These are phyloP conservation scores for Euplagia quadripunctaria DNA, from an alignment of 2,888 invertebrate genomes.

Conservation along the genomic window DNA sequence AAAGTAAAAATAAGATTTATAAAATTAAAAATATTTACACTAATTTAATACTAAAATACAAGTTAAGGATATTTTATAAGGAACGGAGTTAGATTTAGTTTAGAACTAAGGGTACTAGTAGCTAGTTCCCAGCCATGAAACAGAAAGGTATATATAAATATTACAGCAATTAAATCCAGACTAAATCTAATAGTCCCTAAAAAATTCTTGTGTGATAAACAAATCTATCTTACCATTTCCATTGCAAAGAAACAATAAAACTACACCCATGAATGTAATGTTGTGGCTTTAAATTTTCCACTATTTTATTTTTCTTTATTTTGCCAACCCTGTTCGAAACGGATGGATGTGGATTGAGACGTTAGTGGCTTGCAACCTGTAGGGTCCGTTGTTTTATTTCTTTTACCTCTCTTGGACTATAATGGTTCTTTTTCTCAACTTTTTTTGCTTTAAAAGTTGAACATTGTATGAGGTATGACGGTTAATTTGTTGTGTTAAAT, in stretches of 20 bases:
- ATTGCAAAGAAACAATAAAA: neutral
- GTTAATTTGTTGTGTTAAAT: slow-evolving; percentile 46
- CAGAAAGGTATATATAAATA: neutral
- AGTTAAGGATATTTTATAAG: neutral
- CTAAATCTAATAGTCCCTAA: neutral
- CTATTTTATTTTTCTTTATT: slow-evolving; percentile 16
- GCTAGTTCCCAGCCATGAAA: neutral
- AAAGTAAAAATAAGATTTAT: neutral
- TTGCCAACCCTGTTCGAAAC: slow-evolving; percentile 45
- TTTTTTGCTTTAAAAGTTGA: slow-evolving; percentile 54
- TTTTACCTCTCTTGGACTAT: slow-evolving; percentile 59
- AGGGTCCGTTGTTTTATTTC: slow-evolving; percentile 72
- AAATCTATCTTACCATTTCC: neutral
- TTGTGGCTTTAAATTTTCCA: neutral
- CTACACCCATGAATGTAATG: neutral
- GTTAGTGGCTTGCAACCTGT: slow-evolving; percentile 70
- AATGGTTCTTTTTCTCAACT: slow-evolving; percentile 64
- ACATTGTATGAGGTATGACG: slow-evolving; percentile 50
- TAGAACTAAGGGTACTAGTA: neutral
- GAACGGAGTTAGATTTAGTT: neutral
- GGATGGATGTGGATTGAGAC: slow-evolving; percentile 74
- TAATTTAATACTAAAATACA: neutral
- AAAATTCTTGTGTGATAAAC: neutral
- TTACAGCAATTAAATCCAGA: no score
- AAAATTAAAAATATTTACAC: neutral